A percentile compares a stretch with the other conserved stretches of the same genome.
phyloP scores from a whole-genome alignment of 1,140 invertebrate genomes.

The Gonatopus flavifemur region DNA sequence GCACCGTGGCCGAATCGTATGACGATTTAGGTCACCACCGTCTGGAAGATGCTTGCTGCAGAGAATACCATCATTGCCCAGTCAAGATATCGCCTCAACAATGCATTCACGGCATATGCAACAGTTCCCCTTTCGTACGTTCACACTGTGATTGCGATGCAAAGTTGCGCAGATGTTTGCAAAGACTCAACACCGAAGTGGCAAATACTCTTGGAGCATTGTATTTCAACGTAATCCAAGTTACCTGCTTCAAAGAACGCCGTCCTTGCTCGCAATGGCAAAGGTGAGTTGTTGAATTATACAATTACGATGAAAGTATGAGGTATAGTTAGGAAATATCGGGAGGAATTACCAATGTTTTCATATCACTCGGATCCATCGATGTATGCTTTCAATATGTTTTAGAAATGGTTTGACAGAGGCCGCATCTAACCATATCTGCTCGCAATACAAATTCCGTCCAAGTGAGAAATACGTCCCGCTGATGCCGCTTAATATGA shows the following conservation, averaged over 20 bases:
- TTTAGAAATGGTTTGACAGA: slow-evolving; percentile 63
- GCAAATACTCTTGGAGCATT: slow-evolving; percentile 70
- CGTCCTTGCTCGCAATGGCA: slow-evolving; percentile 67
- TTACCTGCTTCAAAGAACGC: slow-evolving; percentile 68
- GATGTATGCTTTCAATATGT: slow-evolving; percentile 9
- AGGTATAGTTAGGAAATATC: no score
- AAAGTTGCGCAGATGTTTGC: slow-evolving; percentile 67
- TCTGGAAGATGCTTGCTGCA: slow-evolving; percentile 72
- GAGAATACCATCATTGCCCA: slow-evolving; percentile 76
- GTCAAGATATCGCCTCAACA: slow-evolving; percentile 62
- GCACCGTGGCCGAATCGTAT: slow-evolving; percentile 64
- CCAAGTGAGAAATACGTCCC: slow-evolving; percentile 66
- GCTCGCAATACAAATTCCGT: slow-evolving; percentile 65
- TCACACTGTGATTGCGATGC: slow-evolving; percentile 75
- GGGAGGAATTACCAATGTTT: no score
- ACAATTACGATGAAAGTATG: no score
- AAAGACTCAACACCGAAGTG: slow-evolving; percentile 67
- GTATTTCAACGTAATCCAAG: slow-evolving; percentile 71
- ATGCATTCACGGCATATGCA: slow-evolving; percentile 69
- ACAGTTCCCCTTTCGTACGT: slow-evolving; percentile 68
- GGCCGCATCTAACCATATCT: slow-evolving; percentile 60
- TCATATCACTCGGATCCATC: background rate
- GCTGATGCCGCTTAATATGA: slow-evolving; percentile 49
- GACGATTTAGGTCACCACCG: slow-evolving; percentile 67
- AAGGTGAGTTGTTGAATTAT: slow-evolving; percentile 50